These are phyloP conservation scores for Sander vitreus DNA, from an alignment of 2,113 vertebrate genomes.

Conservation along the genomic window DNA sequence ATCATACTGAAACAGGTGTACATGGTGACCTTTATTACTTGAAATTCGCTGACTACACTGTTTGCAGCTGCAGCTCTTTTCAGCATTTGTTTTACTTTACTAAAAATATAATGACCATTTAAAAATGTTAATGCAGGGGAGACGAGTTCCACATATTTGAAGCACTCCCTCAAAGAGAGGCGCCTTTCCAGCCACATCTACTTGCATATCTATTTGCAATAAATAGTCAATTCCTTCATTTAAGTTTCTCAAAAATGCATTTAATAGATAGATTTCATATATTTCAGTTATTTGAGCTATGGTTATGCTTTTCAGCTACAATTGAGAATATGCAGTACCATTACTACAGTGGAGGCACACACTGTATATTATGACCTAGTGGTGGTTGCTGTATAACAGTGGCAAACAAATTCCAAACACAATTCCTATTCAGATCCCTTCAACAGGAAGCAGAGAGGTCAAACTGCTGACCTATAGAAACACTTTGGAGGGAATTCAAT, in stretches of 20 bases:
- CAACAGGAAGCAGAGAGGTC: slow-evolving; percentile 51
- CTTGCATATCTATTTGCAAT: background rate
- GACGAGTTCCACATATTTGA: background rate
- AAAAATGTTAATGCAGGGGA: background rate
- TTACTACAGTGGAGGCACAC: background rate
- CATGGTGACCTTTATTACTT: background rate
- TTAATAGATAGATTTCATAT: background rate
- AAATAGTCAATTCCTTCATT: background rate
- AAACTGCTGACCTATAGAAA: slow-evolving; percentile 59
- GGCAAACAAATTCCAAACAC: slow-evolving; percentile 21
- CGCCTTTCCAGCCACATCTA: background rate
- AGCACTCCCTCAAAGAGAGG: background rate
- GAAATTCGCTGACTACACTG: background rate
- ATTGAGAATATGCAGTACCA: background rate
- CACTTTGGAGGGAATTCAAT: slow-evolving; percentile 59
- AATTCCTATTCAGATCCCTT: slow-evolving; percentile 52
- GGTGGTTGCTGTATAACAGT: slow-evolving; percentile 11
- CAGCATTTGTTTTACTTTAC: background rate
- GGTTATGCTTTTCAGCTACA: background rate
- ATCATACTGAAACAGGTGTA: background rate
- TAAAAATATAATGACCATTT: background rate
- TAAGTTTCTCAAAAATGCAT: background rate
- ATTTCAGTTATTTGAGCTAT: background rate
- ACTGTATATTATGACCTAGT: background rate
- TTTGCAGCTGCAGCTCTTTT: slow-evolving; percentile 1